Evolutionary conservation across 2,888 invertebrate genomes (phyloP), one percentile per base, ranked within the genome.

Genomic region (Cinara cedri): DNA sequence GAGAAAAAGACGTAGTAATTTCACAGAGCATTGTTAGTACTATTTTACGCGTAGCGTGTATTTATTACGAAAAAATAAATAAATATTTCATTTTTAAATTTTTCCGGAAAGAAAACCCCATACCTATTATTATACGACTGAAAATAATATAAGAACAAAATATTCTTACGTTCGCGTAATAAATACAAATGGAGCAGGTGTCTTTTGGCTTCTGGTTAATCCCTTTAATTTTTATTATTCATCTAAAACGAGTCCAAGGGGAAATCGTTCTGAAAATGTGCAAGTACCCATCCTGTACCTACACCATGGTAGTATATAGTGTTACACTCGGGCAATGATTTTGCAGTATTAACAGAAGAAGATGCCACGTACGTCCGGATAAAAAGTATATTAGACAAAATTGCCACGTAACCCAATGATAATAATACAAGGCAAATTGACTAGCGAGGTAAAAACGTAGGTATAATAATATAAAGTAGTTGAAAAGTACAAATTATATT

Each of bases 151-250:
- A 49, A 26, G 1, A 24, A 11, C 14, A 10, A 19, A 44, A 72
- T 60, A 60, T 24, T 8, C n/a, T 21, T 46, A 46, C 8, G n/a
- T 8, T 1, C 11, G 8, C 10, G 26, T 60, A 57, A 72, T n/a
- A 60, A 19, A 46, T 46, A 57, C 46, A 72, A 57, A 57, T 6
- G 13, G 8, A 46, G 44, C 46, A 44, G 46, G 19, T 26, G 46
- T 60, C 46, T 26, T 72, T 4, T 24, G 14, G 46, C 46, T 26
- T 72, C 1, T n/a, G 14, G 46, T 60, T 19, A 24, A 74, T 74
- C 21, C 21, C 21, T 74, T 74, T 63, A 54, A 74, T 74, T 63
- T 74, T 62, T 51, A 51, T 21, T 63, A 63, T 63, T 63, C 63
- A 74, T 54, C 3, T 42, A 46, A 51, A 74, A 51, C 21, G 63